These are phyloP conservation scores for Zonitis immaculata DNA, from an alignment of 2,888 invertebrate genomes.

Conservation along the genomic window DNA sequence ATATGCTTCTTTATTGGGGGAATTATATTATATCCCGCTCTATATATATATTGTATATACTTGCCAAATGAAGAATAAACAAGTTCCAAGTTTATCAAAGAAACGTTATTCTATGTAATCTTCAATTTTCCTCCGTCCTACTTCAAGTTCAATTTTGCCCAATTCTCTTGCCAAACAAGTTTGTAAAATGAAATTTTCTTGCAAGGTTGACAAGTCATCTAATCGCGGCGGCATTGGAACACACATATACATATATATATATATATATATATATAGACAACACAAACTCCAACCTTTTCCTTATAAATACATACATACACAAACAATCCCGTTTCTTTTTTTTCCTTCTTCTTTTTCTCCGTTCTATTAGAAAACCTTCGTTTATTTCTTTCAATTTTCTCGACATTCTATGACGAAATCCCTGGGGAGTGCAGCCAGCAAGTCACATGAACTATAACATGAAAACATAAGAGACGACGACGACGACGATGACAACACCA, in stretches of 20 bases:
- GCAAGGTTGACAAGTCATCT: conserved; percentile 56
- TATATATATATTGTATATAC: conserved; percentile 26
- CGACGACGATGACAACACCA: conserved; percentile 8
- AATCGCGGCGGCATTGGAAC: conserved; percentile 46
- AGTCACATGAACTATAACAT: conserved; percentile 7
- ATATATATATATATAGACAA: background rate
- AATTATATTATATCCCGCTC: no score
- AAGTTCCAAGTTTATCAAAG: conserved; percentile 43
- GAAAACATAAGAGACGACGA: conserved; percentile 8
- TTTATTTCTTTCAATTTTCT: conserved; percentile 53
- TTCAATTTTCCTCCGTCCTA: conserved; percentile 38
- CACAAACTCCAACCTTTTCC: conserved; percentile 22
- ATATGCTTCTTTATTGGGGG: no score
- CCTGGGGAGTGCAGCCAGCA: conserved; percentile 32
- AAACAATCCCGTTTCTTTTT: no score
- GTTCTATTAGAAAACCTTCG: conserved; percentile 44
- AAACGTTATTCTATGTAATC: conserved; percentile 41
- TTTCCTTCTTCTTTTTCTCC: conserved; percentile 44
- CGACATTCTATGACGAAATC: conserved; percentile 49
- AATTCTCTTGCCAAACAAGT: conserved; percentile 57
- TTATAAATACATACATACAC: conserved; percentile 40
- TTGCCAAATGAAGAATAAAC: conserved; percentile 38
- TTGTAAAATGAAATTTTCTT: conserved; percentile 57
- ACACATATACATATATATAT: conserved; percentile 2
- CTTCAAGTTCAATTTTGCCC: conserved; percentile 53